phyloP scores from a whole-genome alignment of 2,888 invertebrate genomes.

The Chironomus tentans region DNA sequence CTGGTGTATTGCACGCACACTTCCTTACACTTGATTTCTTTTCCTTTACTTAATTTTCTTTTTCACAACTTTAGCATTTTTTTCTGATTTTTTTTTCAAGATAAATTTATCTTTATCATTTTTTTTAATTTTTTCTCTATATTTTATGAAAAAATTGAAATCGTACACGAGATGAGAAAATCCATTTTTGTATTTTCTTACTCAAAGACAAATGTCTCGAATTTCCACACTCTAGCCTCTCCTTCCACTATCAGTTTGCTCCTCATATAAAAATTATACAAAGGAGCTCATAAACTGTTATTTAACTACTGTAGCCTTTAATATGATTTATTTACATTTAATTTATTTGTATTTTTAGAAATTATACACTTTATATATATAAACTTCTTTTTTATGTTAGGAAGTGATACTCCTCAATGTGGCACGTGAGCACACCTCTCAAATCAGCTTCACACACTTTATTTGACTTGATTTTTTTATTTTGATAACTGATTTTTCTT shows the following conservation, averaged over 20 bases:
- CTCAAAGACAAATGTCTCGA: neutral
- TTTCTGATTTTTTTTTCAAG: neutral
- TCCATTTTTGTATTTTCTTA: neutral
- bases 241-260: neutral
- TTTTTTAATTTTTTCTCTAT: neutral
- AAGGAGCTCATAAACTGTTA: no score
- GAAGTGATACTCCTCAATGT: neutral
- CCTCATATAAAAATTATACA: no score
- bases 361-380: neutral
- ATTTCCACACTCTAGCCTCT: neutral
- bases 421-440: neutral
- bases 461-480: neutral
- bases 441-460: neutral
- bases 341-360: neutral
- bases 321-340: neutral
- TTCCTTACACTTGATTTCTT: neutral
- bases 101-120: slow-evolving; percentile 8
- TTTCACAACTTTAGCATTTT: neutral
- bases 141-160: neutral
- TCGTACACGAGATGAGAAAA: neutral
- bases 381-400: neutral
- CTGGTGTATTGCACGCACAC: neutral
- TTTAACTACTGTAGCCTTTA: neutral
- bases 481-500: neutral
- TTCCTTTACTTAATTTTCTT: neutral